Evolutionary conservation across 2,113 vertebrate species (phyloP).

Genomic region (Hyaena hyaena): DNA sequence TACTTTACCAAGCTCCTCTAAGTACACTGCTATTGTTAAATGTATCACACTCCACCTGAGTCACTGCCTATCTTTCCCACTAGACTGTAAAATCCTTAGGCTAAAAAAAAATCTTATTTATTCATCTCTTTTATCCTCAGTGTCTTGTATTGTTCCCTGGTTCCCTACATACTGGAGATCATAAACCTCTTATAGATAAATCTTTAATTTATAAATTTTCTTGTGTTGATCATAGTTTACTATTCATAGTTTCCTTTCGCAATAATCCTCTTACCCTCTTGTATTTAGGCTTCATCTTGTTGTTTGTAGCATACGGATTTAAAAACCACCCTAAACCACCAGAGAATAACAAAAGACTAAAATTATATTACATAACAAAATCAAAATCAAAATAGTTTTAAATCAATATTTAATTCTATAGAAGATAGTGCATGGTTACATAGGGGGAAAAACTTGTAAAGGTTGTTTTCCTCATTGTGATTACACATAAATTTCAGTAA

Average conservation of each 20-base stretch:
- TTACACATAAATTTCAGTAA: neutral
- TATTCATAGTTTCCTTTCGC: neutral
- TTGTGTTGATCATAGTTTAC: neutral
- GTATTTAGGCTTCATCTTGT: neutral
- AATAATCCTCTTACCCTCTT: neutral
- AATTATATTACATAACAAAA: neutral
- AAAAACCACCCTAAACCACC: neutral
- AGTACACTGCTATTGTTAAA: neutral
- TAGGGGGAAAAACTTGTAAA: neutral
- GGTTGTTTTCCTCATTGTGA: neutral
- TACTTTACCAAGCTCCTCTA: neutral
- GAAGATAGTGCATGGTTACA: neutral
- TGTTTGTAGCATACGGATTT: neutral
- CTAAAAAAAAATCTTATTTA: neutral
- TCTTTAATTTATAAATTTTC: neutral
- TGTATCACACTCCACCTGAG: neutral
- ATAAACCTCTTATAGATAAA: conserved; percentile 31
- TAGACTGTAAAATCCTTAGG: neutral
- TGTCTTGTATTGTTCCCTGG: neutral
- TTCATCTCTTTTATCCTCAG: neutral
- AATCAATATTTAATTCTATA: neutral
- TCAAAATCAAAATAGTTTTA: neutral
- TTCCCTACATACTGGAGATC: neutral
- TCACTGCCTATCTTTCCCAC: neutral
- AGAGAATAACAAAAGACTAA: neutral